phyloP scores from a whole-genome alignment of 1,140 invertebrate species.

The Subanguina moxae region DNA sequence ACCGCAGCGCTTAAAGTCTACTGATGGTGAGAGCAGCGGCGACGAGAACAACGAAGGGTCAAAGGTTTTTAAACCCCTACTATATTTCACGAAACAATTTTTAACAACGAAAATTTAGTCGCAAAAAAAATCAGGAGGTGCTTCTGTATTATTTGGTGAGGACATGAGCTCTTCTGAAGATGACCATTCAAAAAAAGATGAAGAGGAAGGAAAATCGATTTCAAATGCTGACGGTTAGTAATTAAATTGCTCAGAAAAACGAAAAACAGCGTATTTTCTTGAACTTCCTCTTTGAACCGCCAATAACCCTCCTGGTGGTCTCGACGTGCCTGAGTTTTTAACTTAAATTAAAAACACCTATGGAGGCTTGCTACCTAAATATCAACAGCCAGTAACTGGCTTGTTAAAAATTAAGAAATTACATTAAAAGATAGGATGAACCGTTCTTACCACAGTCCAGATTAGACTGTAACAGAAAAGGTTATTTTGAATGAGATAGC shows the following conservation, averaged over 20 bases:
- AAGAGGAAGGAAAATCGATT: conserved; percentile 7
- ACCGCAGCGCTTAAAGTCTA: background rate
- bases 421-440: too few species aligned
- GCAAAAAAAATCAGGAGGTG: background rate
- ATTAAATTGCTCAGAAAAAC: background rate
- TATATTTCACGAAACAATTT: background rate
- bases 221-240: background rate
- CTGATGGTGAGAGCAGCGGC: background rate
- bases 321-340: too few species aligned
- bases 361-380: too few species aligned
- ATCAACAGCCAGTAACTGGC: too few species aligned
- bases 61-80: background rate
- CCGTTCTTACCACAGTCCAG: too few species aligned
- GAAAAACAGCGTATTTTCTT: too few species aligned
- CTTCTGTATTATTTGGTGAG: background rate
- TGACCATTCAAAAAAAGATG: conserved; percentile 1
- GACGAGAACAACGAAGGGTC: background rate
- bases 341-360: too few species aligned
- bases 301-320: too few species aligned
- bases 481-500: too few species aligned
- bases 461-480: too few species aligned
- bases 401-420: too few species aligned
- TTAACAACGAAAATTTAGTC: background rate
- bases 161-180: background rate
- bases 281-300: too few species aligned